Evolutionary conservation across 2,888 invertebrate species (phyloP).

Genomic region (Campoplex capitator): DNA sequence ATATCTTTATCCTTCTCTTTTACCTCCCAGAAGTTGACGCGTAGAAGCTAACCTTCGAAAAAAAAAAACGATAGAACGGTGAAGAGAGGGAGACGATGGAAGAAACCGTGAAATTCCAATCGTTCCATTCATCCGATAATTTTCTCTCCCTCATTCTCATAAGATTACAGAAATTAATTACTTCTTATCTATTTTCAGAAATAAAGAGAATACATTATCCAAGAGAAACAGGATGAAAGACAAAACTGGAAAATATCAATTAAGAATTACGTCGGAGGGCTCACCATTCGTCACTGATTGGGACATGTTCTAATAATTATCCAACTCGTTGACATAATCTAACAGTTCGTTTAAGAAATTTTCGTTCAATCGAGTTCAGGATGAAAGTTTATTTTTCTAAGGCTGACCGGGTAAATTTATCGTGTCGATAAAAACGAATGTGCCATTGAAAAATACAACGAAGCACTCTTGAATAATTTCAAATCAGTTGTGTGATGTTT

Average conservation of each 20-base stretch:
- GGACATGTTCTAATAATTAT: not conserved
- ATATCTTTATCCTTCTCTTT: constrained; percentile 49
- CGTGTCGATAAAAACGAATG: too few species aligned
- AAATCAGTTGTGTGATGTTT: too few species aligned
- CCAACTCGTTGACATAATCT: not conserved
- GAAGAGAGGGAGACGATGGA: constrained; percentile 53
- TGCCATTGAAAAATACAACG: too few species aligned
- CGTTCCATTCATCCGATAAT: constrained; percentile 55
- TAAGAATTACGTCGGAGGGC: not conserved
- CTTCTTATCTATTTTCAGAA: constrained; percentile 55
- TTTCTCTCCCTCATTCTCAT: constrained; percentile 21
- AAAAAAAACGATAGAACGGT: constrained; percentile 23
- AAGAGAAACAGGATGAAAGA: not conserved
- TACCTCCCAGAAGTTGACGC: constrained; percentile 66
- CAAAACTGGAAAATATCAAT: not conserved
- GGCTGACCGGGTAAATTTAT: too few species aligned
- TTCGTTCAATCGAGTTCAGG: too few species aligned
- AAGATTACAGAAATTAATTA: constrained; percentile 59
- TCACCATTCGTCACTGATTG: not conserved
- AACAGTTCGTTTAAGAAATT: not conserved
- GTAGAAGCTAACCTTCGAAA: constrained; percentile 54
- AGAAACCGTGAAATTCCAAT: constrained; percentile 62
- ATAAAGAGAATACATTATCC: not conserved
- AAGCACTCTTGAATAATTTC: too few species aligned
- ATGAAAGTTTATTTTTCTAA: too few species aligned